Conservation (phyloP, 1,140 invertebrate genomes). For the Drosophila parvula region DNA sequence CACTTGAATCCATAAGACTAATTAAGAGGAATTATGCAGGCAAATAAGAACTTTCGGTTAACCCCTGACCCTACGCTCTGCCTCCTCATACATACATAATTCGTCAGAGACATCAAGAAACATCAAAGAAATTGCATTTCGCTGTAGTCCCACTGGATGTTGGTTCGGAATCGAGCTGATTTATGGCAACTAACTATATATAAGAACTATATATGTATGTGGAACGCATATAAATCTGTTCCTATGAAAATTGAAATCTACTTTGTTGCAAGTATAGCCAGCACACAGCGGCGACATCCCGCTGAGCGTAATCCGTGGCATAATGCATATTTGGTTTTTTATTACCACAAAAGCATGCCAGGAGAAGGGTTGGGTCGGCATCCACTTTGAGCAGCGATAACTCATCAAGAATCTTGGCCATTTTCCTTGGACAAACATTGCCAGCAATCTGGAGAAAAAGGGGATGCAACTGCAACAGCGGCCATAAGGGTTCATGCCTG, state of each 20-base stretch:
- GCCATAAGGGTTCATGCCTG: conserved; percentile 25
- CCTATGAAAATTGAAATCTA: conserved; percentile 55
- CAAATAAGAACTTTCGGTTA: conserved; percentile 31
- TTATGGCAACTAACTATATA: conserved; percentile 36
- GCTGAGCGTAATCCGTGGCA: conserved; percentile 29
- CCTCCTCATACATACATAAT: conserved; percentile 39
- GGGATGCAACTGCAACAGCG: conserved; percentile 19
- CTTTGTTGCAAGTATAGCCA: conserved; percentile 30
- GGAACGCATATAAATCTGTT: conserved; percentile 41
- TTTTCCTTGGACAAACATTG: conserved; percentile 25
- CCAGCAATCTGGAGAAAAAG: conserved; percentile 38
- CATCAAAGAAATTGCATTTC: conserved; percentile 69
- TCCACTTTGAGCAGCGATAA: conserved; percentile 42
- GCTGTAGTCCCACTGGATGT: conserved; percentile 39
- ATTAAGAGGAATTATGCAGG: conserved; percentile 53
- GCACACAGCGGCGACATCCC: conserved; percentile 34
- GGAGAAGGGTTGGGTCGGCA: conserved; percentile 43
- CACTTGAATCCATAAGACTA: conserved; percentile 34
- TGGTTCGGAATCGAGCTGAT: conserved; percentile 33
- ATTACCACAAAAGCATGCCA: conserved; percentile 51
- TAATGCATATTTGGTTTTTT: conserved; percentile 63
- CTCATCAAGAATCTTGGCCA: conserved; percentile 16
- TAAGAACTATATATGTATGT: conserved; percentile 2
- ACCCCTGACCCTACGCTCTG: not conserved
- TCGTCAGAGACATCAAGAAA: conserved; percentile 28